Percentiles rank a stretch among this genome's conserved stretches.
phyloP scores from a whole-genome alignment of 1,140 invertebrate species.

The Spodoptera litura region DNA sequence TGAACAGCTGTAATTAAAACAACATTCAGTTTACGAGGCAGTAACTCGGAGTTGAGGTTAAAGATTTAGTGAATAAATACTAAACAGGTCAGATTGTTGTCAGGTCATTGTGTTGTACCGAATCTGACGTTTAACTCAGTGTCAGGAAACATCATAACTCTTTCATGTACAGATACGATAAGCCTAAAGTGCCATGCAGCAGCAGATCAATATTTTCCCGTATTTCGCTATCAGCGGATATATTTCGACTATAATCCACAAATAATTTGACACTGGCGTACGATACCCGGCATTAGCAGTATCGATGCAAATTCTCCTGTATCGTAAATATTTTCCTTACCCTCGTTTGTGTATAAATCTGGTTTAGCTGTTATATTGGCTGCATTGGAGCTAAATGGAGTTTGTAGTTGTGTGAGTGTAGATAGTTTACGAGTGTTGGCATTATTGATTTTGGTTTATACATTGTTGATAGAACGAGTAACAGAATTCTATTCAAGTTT shows the following conservation, averaged over 20 bases:
- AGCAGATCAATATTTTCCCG: not conserved
- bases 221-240: slow-evolving; percentile 5
- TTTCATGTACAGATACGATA: not conserved
- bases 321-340: slow-evolving; percentile 35
- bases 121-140: too few relatives aligned
- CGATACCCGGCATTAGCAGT: slow-evolving; percentile 32
- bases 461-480: too few relatives aligned
- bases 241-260: slow-evolving; percentile 42
- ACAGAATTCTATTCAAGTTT: too few relatives aligned
- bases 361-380: slow-evolving; percentile 24
- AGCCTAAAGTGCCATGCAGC: not conserved
- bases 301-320: slow-evolving; percentile 28
- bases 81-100: too few relatives aligned
- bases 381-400: slow-evolving; percentile 22
- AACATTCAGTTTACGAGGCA: too few relatives aligned
- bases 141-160: too few relatives aligned
- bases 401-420: not conserved
- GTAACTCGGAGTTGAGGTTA: too few relatives aligned
- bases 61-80: too few relatives aligned
- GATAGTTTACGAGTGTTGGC: slow-evolving; percentile 2
- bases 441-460: slow-evolving; percentile 7
- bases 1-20: too few relatives aligned
- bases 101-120: too few relatives aligned
- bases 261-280: slow-evolving; percentile 39
- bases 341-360: slow-evolving; percentile 27